phyloP scores from a whole-genome alignment of 23 tunicate species.

The Ciona savignyi region DNA sequence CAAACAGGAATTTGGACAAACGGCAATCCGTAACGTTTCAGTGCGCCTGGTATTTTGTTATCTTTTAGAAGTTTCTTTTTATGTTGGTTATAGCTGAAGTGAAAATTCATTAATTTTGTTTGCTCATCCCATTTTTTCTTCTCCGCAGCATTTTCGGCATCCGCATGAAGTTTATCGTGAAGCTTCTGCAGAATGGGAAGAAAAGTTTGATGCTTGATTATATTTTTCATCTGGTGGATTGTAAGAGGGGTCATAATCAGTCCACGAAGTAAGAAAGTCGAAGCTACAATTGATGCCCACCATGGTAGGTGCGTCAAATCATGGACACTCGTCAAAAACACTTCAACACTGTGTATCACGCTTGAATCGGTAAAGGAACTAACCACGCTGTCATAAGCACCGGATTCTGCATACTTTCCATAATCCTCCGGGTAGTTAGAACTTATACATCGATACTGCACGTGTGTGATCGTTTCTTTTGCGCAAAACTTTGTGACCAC shows the following conservation, averaged over 20 bases:
- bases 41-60: conserved; percentile 56
- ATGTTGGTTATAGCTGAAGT: conserved; percentile 12
- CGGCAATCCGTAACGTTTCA: conserved; percentile 38
- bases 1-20: conserved; percentile 84
- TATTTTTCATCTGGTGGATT: conserved; percentile 43
- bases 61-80: conserved; percentile 33
- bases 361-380: conserved; percentile 26
- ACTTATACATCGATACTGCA: not conserved
- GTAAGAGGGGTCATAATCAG: conserved; percentile 49
- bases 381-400: conserved; percentile 24
- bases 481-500: no score
- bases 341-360: conserved; percentile 41
- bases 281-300: conserved; percentile 60
- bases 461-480: not conserved
- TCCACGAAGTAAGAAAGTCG: conserved; percentile 39
- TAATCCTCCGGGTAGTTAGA: not conserved
- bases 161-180: conserved; percentile 17
- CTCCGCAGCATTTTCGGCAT: conserved; percentile 34
- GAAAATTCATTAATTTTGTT: conserved; percentile 15
- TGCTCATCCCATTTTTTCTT: conserved; percentile 46
- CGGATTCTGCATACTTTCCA: not conserved
- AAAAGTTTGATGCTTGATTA: conserved; percentile 21
- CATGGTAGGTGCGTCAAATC: conserved; percentile 64
- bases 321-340: conserved; percentile 38
- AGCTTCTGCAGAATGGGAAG: conserved; percentile 28